Evolutionary conservation across 2,797 vertebrate species (phyloP).

Genomic region (Characodon lateralis): DNA sequence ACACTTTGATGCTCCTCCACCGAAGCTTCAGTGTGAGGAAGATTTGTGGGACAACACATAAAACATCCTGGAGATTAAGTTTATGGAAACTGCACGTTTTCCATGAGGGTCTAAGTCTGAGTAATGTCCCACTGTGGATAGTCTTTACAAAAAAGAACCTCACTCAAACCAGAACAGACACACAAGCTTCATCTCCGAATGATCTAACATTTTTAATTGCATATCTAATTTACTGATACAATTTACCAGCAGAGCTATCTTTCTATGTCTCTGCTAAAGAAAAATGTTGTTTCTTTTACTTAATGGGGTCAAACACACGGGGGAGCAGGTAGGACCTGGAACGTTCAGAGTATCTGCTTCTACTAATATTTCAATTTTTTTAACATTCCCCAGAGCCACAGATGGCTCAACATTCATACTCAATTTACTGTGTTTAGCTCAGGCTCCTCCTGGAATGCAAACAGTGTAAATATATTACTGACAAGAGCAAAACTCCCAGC

Average conservation of each 20-base stretch:
- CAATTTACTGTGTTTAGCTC: conserved; percentile 82
- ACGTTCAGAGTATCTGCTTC: conserved; percentile 56
- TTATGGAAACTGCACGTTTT: conserved; percentile 59
- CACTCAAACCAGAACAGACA: conserved; percentile 26
- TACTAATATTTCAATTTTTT: conserved; percentile 68
- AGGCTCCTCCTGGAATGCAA: conserved; percentile 75
- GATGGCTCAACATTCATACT: conserved; percentile 61
- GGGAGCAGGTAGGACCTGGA: conserved; percentile 67
- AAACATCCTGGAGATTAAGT: conserved; percentile 60
- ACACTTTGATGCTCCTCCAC: conserved; percentile 24
- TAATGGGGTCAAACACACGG: conserved; percentile 36
- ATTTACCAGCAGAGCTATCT: conserved; percentile 32
- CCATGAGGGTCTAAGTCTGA: conserved; percentile 50
- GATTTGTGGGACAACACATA: conserved; percentile 64
- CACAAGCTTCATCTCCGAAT: conserved; percentile 46
- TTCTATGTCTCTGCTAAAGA: conserved; percentile 26
- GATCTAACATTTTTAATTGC: conserved; percentile 23
- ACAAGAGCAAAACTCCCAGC: conserved; percentile 58
- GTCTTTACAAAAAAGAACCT: conserved; percentile 42
- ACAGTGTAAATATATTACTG: conserved; percentile 77
- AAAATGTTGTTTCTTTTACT: conserved; percentile 38
- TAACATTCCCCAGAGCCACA: conserved; percentile 63
- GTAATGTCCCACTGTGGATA: conserved; percentile 27
- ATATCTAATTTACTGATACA: conserved; percentile 50
- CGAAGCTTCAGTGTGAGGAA: conserved; percentile 37